Base-by-base conservation (phyloP, 2,797 vertebrate genomes). In the Catharus ustulatus region DNA sequence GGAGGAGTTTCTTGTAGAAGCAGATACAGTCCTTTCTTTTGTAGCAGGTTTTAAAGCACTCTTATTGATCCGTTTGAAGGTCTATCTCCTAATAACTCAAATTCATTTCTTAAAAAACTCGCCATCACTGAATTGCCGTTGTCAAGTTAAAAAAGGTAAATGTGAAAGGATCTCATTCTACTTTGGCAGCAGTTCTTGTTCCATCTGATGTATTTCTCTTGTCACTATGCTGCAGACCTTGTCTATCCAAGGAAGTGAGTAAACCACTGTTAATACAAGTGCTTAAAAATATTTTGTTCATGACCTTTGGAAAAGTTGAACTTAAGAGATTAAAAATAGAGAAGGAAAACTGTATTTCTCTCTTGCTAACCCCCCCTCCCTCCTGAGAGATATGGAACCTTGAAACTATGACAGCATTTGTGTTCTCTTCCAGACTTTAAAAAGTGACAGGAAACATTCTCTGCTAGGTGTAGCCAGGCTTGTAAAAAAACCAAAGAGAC, bases 301-400 rank as follows among this genome's bases (percentile, higher is more conserved):
- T 69, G 69, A 75, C 43, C 76, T 92, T 73, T 89, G 64, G 61
- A 89, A 93, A 92, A 87, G 29, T 32, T 77, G 54, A 92, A 57
- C 9, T 67, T 63, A 40, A 40, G 52, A 71, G 29, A 79, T 73
- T 17, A 73, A 90, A 88, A 81, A 76, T 32, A 72, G 51, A 52
- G 29, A 49, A 69, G 34, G 61, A 91, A 72, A 91, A 84, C 45
- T 32, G 3, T 68, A 12, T 87, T 77, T 57, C 13, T 48, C 20
- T 55, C 21, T 78, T 63, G 27, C 26, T 42, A 24, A 52, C 14
- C 38, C 16, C 16, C 2, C 13, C n/a, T 3, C 42, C 34, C 32
- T 34, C 57, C 48, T 34, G 42, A 62, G 36, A 63, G 34, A 64
- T 63, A 11, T 0, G 2, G 59, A 87, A n/a, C 54, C 21, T 89